Conservation (phyloP, 2,888 invertebrate species). For the Cataglyphis cursor region DNA sequence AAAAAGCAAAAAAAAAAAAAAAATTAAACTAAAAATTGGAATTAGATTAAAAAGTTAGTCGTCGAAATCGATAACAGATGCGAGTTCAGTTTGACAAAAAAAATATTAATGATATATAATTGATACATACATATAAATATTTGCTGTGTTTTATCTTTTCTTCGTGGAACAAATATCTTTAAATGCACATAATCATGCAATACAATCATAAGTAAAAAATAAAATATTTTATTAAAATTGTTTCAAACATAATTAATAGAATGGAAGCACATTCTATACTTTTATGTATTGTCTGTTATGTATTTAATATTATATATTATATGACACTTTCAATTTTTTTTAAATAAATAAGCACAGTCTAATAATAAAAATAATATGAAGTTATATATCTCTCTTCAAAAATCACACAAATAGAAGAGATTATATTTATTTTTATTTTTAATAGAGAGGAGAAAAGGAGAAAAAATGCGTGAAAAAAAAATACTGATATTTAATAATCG, state of each 20-base stretch:
- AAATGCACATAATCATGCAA: too few relatives aligned
- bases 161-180: not conserved
- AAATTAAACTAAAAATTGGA: not conserved
- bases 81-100: not conserved
- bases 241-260: constrained; percentile 13
- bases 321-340: not conserved
- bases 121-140: not conserved
- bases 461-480: not conserved
- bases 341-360: not conserved
- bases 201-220: constrained; percentile 1
- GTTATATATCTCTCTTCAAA: not conserved
- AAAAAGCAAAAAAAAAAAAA: constrained; percentile 17
- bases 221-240: constrained; percentile 37
- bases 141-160: not conserved
- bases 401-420: not conserved
- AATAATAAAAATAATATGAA: not conserved
- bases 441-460: not conserved
- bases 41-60: not conserved
- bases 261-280: not conserved
- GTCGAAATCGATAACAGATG: constrained; percentile 39
- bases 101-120: constrained; percentile 10
- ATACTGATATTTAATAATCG: not conserved
- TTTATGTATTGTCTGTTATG: not conserved
- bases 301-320: not conserved
- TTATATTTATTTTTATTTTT: not conserved